A percentile compares a stretch with the other conserved stretches of the same genome.
These are phyloP conservation scores for Heliconius congener DNA, from an alignment of 1,140 invertebrate genomes.

Conservation along the genomic window DNA sequence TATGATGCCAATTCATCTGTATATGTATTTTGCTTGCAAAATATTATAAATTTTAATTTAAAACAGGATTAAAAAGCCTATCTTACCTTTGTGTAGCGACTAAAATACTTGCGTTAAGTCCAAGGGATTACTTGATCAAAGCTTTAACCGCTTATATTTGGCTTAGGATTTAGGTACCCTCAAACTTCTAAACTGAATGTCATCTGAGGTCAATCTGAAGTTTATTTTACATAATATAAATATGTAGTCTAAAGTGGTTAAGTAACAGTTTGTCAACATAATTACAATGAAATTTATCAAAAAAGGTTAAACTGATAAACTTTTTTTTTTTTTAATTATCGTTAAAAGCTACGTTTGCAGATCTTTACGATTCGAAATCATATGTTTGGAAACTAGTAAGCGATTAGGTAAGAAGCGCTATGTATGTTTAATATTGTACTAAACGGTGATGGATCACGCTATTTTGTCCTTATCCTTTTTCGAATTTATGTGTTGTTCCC, in stretches of 20 bases:
- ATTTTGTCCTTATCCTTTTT: background rate
- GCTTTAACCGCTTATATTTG: conserved; percentile 9
- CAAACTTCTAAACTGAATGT: background rate
- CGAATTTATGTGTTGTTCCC: background rate
- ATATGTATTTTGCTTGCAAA: background rate
- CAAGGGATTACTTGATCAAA: conserved; percentile 6
- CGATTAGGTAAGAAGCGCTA: background rate
- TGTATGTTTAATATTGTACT: background rate
- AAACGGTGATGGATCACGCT: background rate
- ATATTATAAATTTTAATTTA: background rate
- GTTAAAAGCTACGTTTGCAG: too few species aligned
- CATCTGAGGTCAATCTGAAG: background rate
- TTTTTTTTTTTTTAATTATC: too few species aligned
- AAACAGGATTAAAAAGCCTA: conserved; percentile 1
- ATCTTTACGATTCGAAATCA: background rate
- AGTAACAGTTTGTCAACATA: too few species aligned
- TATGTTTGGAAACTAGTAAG: background rate
- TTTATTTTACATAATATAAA: too few species aligned
- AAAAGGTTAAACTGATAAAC: too few species aligned
- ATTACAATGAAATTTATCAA: too few species aligned
- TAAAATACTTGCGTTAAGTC: background rate
- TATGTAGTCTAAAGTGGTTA: too few species aligned
- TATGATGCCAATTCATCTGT: background rate
- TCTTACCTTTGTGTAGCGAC: conserved; percentile 1
- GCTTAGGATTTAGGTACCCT: background rate